Percentiles rank a stretch among this genome's conserved stretches.
Evolutionary conservation across 92 coral and sea anemone species (phyloP).

Genomic region (Bergia puertoricense): DNA sequence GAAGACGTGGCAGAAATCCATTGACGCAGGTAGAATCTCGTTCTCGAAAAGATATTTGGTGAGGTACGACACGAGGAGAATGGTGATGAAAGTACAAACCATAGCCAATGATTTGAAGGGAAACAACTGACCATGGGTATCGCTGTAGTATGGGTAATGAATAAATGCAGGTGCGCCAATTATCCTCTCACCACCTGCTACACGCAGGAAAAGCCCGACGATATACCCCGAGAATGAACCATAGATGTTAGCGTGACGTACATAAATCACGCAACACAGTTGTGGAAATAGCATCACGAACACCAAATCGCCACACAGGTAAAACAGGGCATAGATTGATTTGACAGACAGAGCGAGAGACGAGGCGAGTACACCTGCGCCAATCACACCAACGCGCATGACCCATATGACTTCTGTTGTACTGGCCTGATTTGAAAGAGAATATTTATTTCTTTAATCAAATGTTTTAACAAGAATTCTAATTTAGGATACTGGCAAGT

Average conservation of each 20-base stretch:
- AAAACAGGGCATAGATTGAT: constrained; percentile 78
- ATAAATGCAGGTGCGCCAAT: constrained; percentile 1
- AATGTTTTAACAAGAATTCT: neutral
- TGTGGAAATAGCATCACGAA: constrained; percentile 90
- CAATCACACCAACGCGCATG: constrained; percentile 76
- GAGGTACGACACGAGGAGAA: constrained; percentile 61
- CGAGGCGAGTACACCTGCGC: constrained; percentile 79
- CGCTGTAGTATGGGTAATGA: constrained; percentile 37
- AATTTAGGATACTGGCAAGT: neutral
- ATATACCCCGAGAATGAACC: constrained; percentile 7
- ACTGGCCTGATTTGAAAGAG: constrained; percentile 62
- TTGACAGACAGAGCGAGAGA: constrained; percentile 71
- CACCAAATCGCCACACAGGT: constrained; percentile 30
- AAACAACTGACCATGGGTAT: constrained; percentile 64
- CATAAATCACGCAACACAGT: constrained; percentile 81
- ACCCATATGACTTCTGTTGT: constrained; percentile 76
- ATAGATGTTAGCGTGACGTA: constrained; percentile 40
- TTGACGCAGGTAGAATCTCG: constrained; percentile 44
- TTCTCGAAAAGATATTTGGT: constrained; percentile 55
- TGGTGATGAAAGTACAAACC: constrained; percentile 56
- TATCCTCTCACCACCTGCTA: constrained; percentile 14
- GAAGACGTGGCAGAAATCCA: no score
- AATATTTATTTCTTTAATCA: no score
- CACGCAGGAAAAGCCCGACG: constrained; percentile 20
- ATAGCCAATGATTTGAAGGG: constrained; percentile 75